Evolutionary conservation across 2,888 invertebrate species (phyloP), one percentile per base, ranked within the genome.

Genomic region (Cryptocephalus moraei): DNA sequence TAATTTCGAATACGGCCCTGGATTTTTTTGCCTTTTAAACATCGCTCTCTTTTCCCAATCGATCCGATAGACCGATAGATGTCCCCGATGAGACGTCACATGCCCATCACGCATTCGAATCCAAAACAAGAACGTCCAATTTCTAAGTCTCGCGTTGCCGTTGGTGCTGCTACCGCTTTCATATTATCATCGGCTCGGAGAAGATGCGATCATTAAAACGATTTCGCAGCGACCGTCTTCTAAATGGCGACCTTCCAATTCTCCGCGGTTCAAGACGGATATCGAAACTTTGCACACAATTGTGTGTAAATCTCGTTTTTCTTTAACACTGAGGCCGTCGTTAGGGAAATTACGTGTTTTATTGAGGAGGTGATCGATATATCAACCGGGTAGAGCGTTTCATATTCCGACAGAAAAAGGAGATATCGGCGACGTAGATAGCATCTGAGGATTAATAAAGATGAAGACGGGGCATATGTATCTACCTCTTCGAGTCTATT

Each of bases 61-160:
- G 52, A 52, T 56, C 48, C 48, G 53, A 57, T 55, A 48, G 55
- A 49, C 54, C 56, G 56, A 57, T 56, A 56, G 57, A 58, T 56
- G 58, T 55, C 56, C 46, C 49, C 43, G 51, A 51, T 44, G 44
- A 46, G 54, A 55, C 54, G 55, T 58, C 58, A 57, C 54, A 56
- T 50, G 54, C 54, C 57, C 50, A 54, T 57, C 58, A 58, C 54
- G 49, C 49, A 55, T 56, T 54, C 51, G 53, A 58, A 55, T 55
- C 54, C 51, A 49, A 53, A 54, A 56, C 56, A 54, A 53, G 53
- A 51, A 44, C 52, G 53, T 56, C 55, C 57, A 57, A 59, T 58
- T 57, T 59, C 57, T 58, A 51, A 49, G 50, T 50, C 48, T 56
- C 47, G 54, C 53, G 53, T 50, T 36, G n/a, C 36, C 22, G 22